Percentiles rank a stretch among this genome's conserved stretches.
Evolutionary conservation across 2,113 vertebrate species (phyloP).

Genomic region (Nyctibius bracteatus): DNA sequence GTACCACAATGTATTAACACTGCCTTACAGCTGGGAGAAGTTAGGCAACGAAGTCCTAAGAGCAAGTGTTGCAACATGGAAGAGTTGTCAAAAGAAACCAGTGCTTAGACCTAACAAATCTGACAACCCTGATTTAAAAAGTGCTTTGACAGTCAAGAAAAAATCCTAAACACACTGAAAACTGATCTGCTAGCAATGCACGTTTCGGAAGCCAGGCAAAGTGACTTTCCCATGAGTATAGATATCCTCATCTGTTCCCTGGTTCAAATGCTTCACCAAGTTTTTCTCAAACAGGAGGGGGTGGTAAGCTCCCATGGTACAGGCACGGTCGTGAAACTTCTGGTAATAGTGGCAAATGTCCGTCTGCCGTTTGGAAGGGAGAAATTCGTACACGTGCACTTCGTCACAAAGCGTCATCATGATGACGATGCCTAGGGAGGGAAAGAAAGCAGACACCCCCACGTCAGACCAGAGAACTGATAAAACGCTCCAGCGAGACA

Average conservation of each 20-base stretch:
- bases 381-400: constrained; percentile 78
- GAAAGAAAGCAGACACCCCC: background rate
- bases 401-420: constrained; percentile 79
- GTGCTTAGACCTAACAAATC: constrained; percentile 21
- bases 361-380: constrained; percentile 77
- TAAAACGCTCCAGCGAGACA: rapidly evolving
- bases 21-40: background rate
- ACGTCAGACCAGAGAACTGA: rapidly evolving
- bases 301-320: constrained; percentile 80
- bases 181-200: constrained; percentile 33
- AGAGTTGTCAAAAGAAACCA: constrained; percentile 34
- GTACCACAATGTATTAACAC: background rate
- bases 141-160: constrained; percentile 33
- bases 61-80: background rate
- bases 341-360: constrained; percentile 79
- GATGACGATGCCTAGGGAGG: constrained; percentile 71
- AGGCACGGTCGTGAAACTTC: constrained; percentile 70
- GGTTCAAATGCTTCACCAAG: constrained; percentile 76
- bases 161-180: background rate
- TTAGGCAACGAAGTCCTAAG: background rate
- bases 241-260: constrained; percentile 72
- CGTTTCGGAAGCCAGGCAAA: constrained; percentile 65
- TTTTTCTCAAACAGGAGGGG: constrained; percentile 82
- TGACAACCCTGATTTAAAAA: constrained; percentile 41
- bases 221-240: constrained; percentile 70